Evolutionary conservation across 2,797 vertebrate species (phyloP).

Genomic region (Pyrocephalus nanus): DNA sequence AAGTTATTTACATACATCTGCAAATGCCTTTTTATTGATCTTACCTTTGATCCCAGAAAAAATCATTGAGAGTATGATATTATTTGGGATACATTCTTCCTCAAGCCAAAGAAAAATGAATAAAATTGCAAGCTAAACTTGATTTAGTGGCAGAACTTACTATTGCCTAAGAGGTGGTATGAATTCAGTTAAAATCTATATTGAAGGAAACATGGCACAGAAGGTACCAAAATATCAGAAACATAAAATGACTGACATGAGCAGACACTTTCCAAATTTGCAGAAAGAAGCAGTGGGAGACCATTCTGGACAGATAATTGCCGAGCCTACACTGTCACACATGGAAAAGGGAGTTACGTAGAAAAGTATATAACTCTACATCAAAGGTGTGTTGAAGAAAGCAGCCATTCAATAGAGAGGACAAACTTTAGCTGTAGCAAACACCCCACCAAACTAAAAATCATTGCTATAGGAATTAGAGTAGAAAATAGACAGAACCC

Average conservation of each 20-base stretch:
- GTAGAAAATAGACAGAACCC: neutral
- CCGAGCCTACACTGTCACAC: neutral
- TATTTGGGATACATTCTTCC: neutral
- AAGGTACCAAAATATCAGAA: neutral
- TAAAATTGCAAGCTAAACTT: neutral
- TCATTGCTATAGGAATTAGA: neutral
- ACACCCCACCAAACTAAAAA: neutral
- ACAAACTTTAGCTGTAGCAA: neutral
- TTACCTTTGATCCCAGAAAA: neutral
- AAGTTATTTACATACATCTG: neutral
- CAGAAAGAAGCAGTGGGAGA: neutral
- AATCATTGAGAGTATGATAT: neutral
- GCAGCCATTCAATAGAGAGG: neutral
- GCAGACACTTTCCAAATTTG: neutral
- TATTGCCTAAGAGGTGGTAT: neutral
- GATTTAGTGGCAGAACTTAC: neutral
- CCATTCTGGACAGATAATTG: neutral
- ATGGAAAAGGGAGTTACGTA: neutral
- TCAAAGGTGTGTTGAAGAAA: neutral
- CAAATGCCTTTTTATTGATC: neutral
- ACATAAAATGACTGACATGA: neutral
- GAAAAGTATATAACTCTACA: neutral
- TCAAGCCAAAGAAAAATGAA: neutral
- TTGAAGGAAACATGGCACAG: neutral
- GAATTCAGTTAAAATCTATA: neutral